Conservation (phyloP, 1,140 invertebrate species). For the Dreissena rostriformis region DNA sequence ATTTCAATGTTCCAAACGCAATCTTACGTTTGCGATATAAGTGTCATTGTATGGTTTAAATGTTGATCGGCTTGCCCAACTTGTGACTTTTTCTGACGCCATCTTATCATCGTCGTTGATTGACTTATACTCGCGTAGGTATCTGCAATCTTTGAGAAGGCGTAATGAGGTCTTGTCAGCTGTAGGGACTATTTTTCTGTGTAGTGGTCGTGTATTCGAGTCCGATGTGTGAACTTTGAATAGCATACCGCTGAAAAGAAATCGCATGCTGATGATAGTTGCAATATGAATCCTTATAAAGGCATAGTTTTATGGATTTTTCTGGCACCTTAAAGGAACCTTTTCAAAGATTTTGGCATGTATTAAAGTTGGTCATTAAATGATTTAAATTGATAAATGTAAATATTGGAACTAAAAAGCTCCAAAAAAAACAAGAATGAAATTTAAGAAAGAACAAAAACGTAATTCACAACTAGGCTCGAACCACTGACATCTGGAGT, state of each 20-base stretch:
- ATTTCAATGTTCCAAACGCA: no score
- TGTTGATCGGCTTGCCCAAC: constrained; percentile 6
- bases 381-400: neutral
- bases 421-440: neutral
- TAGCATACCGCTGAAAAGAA: constrained; percentile 35
- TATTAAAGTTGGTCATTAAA: neutral
- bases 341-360: no score
- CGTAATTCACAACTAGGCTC: no score
- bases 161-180: constrained; percentile 18
- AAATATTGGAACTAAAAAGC: neutral
- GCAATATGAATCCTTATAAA: no score
- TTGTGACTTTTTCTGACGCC: constrained; percentile 17
- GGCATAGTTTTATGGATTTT: neutral
- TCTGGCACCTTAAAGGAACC: neutral
- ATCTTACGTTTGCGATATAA: no score
- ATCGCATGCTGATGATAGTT: neutral
- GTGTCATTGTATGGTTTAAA: no score
- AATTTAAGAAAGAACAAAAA: no score
- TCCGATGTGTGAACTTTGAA: constrained; percentile 53
- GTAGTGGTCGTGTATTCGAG: neutral
- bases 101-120: constrained; percentile 6
- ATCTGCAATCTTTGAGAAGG: constrained; percentile 45
- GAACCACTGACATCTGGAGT: no score
- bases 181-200: constrained; percentile 39
- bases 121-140: constrained; percentile 47